A percentile compares a stretch with the other conserved stretches of the same genome.
Conservation (phyloP, 1,140 invertebrate genomes). For the Chironomus tepperi region DNA sequence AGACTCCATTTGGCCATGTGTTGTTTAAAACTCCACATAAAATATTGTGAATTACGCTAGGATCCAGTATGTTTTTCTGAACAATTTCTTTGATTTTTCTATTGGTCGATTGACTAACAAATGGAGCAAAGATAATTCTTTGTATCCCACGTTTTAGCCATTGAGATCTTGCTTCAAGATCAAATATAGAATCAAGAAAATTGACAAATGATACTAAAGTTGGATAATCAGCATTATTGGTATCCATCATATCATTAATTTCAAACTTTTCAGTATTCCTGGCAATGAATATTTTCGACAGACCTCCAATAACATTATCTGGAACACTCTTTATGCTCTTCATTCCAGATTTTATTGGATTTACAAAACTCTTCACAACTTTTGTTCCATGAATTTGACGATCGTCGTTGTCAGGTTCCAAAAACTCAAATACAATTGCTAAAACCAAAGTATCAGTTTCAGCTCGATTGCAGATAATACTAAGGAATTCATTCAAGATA, state of each 20-base stretch:
- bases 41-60: constrained; percentile 24
- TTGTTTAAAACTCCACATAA: constrained; percentile 42
- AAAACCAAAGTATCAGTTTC: constrained; percentile 56
- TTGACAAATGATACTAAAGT: constrained; percentile 50
- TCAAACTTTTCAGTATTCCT: constrained; percentile 49
- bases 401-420: constrained; percentile 73
- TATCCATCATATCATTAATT: constrained; percentile 40
- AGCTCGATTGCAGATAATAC: constrained; percentile 56
- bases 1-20: constrained; percentile 69
- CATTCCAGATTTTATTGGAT: constrained; percentile 73
- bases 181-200: constrained; percentile 87
- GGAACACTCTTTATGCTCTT: constrained; percentile 74
- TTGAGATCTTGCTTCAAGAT: constrained; percentile 75
- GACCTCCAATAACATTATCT: constrained; percentile 69
- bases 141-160: constrained; percentile 60
- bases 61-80: constrained; percentile 24
- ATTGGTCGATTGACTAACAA: constrained; percentile 26
- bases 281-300: constrained; percentile 41
- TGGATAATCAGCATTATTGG: constrained; percentile 24
- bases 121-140: constrained; percentile 24
- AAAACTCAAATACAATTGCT: constrained; percentile 61
- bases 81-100: constrained; percentile 25
- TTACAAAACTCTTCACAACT: constrained; percentile 56
- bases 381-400: constrained; percentile 50
- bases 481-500: constrained; percentile 76